Base-by-base conservation (phyloP, 2,888 invertebrate species). In the Amaurobius ferox region DNA sequence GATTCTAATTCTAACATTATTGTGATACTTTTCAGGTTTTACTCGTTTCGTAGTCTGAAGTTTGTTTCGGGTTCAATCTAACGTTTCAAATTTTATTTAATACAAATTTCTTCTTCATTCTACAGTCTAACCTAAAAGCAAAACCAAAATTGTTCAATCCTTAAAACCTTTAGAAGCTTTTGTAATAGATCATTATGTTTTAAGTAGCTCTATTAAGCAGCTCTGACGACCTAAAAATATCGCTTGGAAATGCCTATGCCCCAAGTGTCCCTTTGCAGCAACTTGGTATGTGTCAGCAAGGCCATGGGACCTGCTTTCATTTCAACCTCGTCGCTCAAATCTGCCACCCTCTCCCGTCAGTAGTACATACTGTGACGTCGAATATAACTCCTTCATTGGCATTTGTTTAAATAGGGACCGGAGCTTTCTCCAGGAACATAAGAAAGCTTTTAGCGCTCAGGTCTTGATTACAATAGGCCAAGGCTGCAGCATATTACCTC, bases 391-490 rank as follows among this genome's bases (percentile, higher is more conserved):
- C 79, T 86, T 86, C 79, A 71, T 76, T 79, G 86, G 86, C 86
- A 86, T 86, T 86, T 86, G 86, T 86, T 86, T 86, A 86, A 86
- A 86, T 79, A 86, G 79, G 79, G 71, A 35, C 68, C 73, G 64
- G 64, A 48, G 79, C 77, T 77, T 72, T 78, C 79, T 73, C 48
- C 62, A 30, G 13, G 79, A 86, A 86, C 86, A 86, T 79, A 86
- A 79, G 86, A 86, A 86, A 86, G 86, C 86, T 86, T 80, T 86
- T 86, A 86, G 86, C 72, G 86, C 73, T 44, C 64, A 48, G 48
- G 79, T 76, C 71, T 79, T 77, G 86, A 86, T 80, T 79, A 86
- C 86, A 86, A 86, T 86, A 80, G 86, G 86, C 79, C 77, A 72
- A 28, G 83, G 78, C 77, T 66, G 72, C 77, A 72, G 78, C 83